Evolutionary conservation across 2,113 vertebrate genomes (phyloP), one percentile per base, ranked within the genome.

Genomic region (Mellivora capensis): DNA sequence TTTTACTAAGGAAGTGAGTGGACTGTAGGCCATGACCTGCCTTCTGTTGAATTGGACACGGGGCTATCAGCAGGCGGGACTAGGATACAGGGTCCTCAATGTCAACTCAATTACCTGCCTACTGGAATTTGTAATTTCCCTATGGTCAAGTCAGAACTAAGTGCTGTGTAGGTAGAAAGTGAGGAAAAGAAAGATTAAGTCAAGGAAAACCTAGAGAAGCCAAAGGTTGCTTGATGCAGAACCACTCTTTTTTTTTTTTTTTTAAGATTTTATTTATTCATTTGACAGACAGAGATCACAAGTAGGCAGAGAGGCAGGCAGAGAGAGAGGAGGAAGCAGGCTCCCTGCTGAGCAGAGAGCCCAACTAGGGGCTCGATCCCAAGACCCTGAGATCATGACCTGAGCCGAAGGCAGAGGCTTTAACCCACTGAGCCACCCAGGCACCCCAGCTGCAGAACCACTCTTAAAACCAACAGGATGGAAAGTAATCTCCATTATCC

Each of bases 31-130:
- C 27, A 15, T 21, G 25, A 54, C 10, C 18, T 14, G 29, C 4
- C 20, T 76, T 76, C 21, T 44, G 49, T 8, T 81, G 79, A 52
- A 31, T 14, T 42, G 31, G 61, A n/a, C 12, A 23, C 1, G 14
- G 52, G 12, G 3, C 47, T 23, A 13, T 49, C 39, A 49, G 3
- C 21, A 17, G 71, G 31, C 0, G 21, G 18, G 47, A 13, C 42
- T 14, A 7, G 11, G 23, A 6, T 18, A 0, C 4, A 6, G 39
- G 2, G 1, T 15, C 52, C 42, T 76, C 31, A 7, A 1, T 4
- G 7, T 31, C 77, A 15, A 15, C 31, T 79, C 25, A 10, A 3
- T 12, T 3, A n/a, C 47, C 7, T 17, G 12, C 23, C 62, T 57
- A 10, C 1, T 31, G 17, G 47, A 8, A 61, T 10, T n/a, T 21